Conservation (phyloP, 2,797 vertebrate genomes). For the Heliangelus exortis region DNA sequence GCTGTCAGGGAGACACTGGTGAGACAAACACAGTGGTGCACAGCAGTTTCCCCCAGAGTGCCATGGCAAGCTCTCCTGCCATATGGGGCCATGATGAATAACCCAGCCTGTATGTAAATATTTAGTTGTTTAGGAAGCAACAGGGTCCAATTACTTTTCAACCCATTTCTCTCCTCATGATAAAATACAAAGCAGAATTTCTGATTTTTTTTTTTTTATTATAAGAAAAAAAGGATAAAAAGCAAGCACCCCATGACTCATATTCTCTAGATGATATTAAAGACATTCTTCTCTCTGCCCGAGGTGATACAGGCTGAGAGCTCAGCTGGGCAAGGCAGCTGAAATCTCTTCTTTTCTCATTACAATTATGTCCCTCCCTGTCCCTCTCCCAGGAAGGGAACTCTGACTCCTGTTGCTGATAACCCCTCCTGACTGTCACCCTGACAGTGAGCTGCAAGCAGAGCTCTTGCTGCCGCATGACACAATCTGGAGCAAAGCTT, state of each 20-base stretch:
- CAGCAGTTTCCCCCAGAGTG: conserved; percentile 54
- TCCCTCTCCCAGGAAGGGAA: not conserved
- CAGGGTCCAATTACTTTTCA: conserved; percentile 70
- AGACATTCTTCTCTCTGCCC: conserved; percentile 13
- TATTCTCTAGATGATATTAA: not conserved
- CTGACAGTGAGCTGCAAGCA: not conserved
- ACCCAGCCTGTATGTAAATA: conserved; percentile 68
- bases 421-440: not conserved
- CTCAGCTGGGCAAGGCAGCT: not conserved
- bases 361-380: not conserved
- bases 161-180: conserved; percentile 34
- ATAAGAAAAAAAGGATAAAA: not conserved
- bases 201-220: not conserved
- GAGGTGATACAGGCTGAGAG: not conserved
- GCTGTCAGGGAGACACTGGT: conserved; percentile 72
- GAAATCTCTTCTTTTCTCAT: not conserved
- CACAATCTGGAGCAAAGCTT: not conserved
- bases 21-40: conserved; percentile 65
- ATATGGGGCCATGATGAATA: conserved; percentile 67
- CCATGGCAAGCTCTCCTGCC: conserved; percentile 58
- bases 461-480: not conserved
- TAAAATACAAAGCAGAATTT: conserved; percentile 1
- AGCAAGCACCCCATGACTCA: not conserved
- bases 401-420: not conserved
- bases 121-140: conserved; percentile 72